These are phyloP conservation scores for Caenorhabditis uteleia DNA, from an alignment of 2,888 invertebrate species.

Conservation along the genomic window DNA sequence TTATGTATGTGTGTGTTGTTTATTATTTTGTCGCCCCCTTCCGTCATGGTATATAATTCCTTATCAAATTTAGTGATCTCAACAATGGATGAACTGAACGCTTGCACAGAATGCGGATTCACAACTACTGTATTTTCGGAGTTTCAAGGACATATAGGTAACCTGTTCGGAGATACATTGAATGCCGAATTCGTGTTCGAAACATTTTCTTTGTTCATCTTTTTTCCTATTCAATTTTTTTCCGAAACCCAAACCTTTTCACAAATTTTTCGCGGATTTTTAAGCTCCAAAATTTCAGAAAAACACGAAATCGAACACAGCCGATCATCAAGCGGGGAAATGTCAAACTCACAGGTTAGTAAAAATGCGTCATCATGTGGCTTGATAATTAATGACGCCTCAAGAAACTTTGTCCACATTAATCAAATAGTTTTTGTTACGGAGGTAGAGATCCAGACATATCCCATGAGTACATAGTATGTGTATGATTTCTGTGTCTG, in stretches of 20 bases:
- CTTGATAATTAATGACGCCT: too few species aligned
- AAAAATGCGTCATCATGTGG: too few species aligned
- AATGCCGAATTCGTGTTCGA: conserved; percentile 30
- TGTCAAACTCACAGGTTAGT: conserved; percentile 44
- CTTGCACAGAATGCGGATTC: conserved; percentile 66
- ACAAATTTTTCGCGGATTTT: too few species aligned
- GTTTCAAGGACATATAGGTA: conserved; percentile 63
- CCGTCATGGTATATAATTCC: not conserved
- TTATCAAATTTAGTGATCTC: conserved; percentile 37
- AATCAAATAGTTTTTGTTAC: too few species aligned
- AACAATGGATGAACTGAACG: conserved; percentile 57
- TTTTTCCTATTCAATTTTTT: too few species aligned
- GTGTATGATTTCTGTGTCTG: too few species aligned
- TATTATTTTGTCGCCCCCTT: not conserved
- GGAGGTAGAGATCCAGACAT: too few species aligned
- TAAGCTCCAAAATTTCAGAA: conserved; percentile 42
- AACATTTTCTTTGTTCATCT: conserved; percentile 36
- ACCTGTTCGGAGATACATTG: conserved; percentile 20
- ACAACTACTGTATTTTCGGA: conserved; percentile 58
- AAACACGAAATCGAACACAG: conserved; percentile 49
- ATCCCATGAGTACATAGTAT: too few species aligned
- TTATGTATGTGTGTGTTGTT: not conserved
- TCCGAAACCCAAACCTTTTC: too few species aligned
- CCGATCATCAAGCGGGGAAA: conserved; percentile 38
- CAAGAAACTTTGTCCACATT: too few species aligned